Evolutionary conservation across 2,113 vertebrate species (phyloP), one percentile per base, ranked within the genome.

Genomic region (Oxyruncus cristatus): DNA sequence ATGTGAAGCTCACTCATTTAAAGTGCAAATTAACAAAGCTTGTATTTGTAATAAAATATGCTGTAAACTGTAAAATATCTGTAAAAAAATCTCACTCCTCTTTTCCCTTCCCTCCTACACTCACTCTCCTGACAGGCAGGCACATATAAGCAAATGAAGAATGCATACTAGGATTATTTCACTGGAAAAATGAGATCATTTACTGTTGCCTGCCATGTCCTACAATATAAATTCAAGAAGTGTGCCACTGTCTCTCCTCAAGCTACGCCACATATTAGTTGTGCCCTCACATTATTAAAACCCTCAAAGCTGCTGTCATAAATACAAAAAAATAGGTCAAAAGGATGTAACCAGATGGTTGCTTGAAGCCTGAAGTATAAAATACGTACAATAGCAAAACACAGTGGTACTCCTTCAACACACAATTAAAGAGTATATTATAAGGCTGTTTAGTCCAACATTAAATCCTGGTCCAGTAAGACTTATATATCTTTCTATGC

Each of bases 201-300:
- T 93, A 83, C 92, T 91, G 46, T 85, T 91, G 73, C 59, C 53
- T 91, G 76, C 73, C 83, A 86, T 75, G 91, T 96, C 94, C 95
- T 82, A 91, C 65, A 91, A 90, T 59, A 84, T 47, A 77, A 80
- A 94, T 80, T 81, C 39, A 39, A 80, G 79, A 89, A 92, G 70
- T 56, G 67, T 90, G 63, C 70, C 81, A 87, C 46, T 68, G 44
- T 72, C 74, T 95, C 44, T 95, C 47, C 61, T 95, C 50, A 65
- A 89, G 81, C 66, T 86, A 95, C 32, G 41, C 37, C 32, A 73
- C 58, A 50, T 62, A 61, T 35, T 83, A 85, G n/a, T 67, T 79
- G 61, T 93, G 46, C 70, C 79, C 58, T 95, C 42, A 63, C 8
- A 63, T 56, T 82, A 84, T 62, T 76, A 85, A 89, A 86, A 85